phyloP scores from a whole-genome alignment of 2,113 vertebrate species.

The Apteryx owenii region DNA sequence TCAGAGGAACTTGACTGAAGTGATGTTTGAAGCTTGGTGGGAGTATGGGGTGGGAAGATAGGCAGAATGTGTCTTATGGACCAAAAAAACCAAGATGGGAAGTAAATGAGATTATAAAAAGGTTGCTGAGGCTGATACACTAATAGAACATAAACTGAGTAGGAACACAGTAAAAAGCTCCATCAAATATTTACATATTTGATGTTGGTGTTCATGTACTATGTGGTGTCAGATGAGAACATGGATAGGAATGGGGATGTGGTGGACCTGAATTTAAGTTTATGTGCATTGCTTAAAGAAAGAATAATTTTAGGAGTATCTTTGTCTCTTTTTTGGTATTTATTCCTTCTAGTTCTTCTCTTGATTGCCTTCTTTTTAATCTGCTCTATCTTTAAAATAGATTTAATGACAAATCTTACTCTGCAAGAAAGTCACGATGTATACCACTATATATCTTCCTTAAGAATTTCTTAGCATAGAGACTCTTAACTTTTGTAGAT shows the following conservation, averaged over 20 bases:
- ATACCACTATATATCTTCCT: not conserved
- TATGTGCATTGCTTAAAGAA: not conserved
- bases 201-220: not conserved
- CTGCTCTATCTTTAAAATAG: not conserved
- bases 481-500: not conserved
- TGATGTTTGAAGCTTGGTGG: constrained; percentile 39
- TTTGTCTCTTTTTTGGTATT: not conserved
- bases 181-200: constrained; percentile 46
- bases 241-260: not conserved
- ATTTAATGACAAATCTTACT: not conserved
- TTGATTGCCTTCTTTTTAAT: not conserved
- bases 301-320: not conserved
- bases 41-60: constrained; percentile 54
- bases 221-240: not conserved
- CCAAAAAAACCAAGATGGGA: not conserved
- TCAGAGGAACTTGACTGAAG: constrained; percentile 43
- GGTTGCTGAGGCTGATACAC: constrained; percentile 8
- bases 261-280: not conserved
- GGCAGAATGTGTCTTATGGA: constrained; percentile 20
- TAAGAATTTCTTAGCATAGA: not conserved
- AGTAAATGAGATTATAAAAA: constrained; percentile 36
- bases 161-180: constrained; percentile 3
- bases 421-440: not conserved
- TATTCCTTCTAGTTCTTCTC: not conserved
- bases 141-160: constrained; percentile 35